Conservation (phyloP, 1,140 invertebrate genomes). For the Triops cancriformis region DNA sequence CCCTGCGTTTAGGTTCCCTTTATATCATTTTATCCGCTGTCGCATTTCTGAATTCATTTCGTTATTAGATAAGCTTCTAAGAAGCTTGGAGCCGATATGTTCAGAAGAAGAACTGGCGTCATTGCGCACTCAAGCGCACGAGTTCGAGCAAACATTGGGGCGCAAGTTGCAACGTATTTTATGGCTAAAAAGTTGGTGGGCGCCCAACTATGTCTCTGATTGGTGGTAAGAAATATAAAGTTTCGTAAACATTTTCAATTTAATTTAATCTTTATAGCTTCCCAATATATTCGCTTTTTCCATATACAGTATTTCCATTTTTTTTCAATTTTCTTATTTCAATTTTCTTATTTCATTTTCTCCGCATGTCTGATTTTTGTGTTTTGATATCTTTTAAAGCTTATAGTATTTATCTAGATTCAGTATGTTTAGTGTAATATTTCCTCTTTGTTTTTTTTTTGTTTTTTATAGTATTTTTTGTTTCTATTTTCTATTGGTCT, state of each 20-base stretch:
- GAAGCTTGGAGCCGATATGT: slow-evolving; percentile 44
- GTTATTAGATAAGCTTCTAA: slow-evolving; percentile 37
- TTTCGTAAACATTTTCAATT: too few relatives aligned
- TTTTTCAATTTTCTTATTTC: too few relatives aligned
- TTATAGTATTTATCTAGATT: too few relatives aligned
- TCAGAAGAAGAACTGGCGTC: slow-evolving; percentile 39
- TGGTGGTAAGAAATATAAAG: slow-evolving; percentile 44
- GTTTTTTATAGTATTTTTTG: not conserved
- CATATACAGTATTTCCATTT: too few relatives aligned
- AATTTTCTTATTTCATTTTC: too few relatives aligned
- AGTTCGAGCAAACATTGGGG: slow-evolving; percentile 43
- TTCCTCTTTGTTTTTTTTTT: not conserved
- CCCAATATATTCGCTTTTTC: too few relatives aligned
- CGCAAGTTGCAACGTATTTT: slow-evolving; percentile 43
- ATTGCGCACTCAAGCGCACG: slow-evolving; percentile 38
- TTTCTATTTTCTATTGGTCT: not conserved
- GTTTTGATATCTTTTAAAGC: too few relatives aligned
- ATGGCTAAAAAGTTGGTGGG: slow-evolving; percentile 45
- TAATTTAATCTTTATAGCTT: too few relatives aligned
- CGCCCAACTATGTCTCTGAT: slow-evolving; percentile 46
- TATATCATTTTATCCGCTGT: not conserved
- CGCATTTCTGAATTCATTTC: not conserved
- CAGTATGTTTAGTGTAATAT: too few relatives aligned
- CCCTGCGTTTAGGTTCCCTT: not conserved
- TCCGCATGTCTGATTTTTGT: too few relatives aligned